These are phyloP conservation scores for Anoplophora glabripennis DNA, from an alignment of 1,140 invertebrate species.

Conservation along the genomic window DNA sequence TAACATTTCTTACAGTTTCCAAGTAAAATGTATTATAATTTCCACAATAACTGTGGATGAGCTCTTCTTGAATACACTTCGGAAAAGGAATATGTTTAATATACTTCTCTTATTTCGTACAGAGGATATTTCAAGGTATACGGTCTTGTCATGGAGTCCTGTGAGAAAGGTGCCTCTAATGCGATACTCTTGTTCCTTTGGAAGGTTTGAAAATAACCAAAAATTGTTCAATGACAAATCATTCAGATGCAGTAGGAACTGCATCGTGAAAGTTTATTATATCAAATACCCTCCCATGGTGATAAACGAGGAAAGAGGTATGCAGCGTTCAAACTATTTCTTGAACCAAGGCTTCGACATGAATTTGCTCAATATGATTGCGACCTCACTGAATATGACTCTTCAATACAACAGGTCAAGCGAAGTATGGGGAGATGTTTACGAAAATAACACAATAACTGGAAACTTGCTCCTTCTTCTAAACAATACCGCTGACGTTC, in stretches of 20 bases:
- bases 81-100: too few relatives aligned
- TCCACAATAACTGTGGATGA: too few relatives aligned
- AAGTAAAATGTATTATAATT: too few relatives aligned
- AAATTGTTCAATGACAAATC: too few relatives aligned
- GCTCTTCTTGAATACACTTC: too few relatives aligned
- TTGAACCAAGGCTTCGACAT: background rate
- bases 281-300: constrained; percentile 5
- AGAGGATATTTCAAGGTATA: too few relatives aligned
- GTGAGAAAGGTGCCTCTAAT: too few relatives aligned
- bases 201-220: too few relatives aligned
- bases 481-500: background rate
- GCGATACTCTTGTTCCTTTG: too few relatives aligned
- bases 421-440: background rate
- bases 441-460: background rate
- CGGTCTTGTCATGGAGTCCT: too few relatives aligned
- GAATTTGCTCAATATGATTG: constrained; percentile 12
- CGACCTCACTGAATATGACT: constrained; percentile 1
- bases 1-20: too few relatives aligned
- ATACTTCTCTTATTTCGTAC: too few relatives aligned
- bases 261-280: constrained; percentile 3
- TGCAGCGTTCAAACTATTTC: background rate
- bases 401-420: background rate
- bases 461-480: background rate
- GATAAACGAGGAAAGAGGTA: background rate
- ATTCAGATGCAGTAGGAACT: background rate